phyloP scores from a whole-genome alignment of 35 echinoderm and acorn worm genomes.

The Strongylocentrotus purpuratus region DNA sequence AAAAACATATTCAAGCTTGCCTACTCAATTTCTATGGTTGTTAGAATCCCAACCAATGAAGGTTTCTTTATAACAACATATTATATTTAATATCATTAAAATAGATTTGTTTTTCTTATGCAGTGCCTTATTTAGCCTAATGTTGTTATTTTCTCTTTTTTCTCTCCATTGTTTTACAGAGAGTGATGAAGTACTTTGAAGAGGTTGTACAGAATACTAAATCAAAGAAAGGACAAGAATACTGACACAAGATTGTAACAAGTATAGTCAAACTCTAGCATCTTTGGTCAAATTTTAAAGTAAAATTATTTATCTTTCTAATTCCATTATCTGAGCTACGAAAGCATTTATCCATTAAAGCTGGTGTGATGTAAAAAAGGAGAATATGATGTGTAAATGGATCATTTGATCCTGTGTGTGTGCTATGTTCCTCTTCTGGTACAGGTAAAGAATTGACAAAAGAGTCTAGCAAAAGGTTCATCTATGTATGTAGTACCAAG shows the following conservation, averaged over 20 bases:
- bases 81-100: no score
- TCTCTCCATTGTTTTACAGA: conserved; percentile 23
- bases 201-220: conserved; percentile 46
- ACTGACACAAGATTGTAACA: not conserved
- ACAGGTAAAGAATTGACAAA: not conserved
- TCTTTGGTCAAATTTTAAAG: not conserved
- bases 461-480: not conserved
- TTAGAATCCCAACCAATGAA: no score
- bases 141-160: not conserved
- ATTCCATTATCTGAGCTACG: not conserved
- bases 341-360: not conserved
- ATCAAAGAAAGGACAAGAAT: conserved; percentile 35
- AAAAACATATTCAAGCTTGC: no score
- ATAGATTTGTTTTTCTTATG: no score
- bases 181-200: conserved; percentile 60
- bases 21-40: no score
- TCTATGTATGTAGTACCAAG: not conserved
- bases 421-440: not conserved
- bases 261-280: not conserved
- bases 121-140: no score
- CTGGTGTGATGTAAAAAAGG: no score
- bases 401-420: not conserved
- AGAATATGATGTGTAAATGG: not conserved
- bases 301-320: not conserved
- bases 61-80: no score